Evolutionary conservation across 1,140 invertebrate genomes (phyloP).

Genomic region (Papilio dardanus): DNA sequence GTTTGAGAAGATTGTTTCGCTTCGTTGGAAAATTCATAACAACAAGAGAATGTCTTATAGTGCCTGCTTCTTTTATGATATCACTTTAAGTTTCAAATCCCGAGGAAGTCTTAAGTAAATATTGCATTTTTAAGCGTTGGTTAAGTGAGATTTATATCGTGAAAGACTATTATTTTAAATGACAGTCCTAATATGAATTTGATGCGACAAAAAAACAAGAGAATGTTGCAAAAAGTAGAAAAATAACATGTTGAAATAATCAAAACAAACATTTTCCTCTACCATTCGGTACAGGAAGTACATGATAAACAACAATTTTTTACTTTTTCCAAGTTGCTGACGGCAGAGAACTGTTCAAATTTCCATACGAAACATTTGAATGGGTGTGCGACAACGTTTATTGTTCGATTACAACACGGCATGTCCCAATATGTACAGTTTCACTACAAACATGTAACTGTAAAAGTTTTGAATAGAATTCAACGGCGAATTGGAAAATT

Average conservation of each 20-base stretch:
- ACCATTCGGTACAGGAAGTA: background rate
- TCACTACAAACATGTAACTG: background rate
- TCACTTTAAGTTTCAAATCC: background rate
- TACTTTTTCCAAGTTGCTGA: conserved; percentile 8
- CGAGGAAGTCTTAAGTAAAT: background rate
- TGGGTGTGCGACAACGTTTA: conserved; percentile 12
- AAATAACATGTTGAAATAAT: background rate
- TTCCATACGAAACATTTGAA: conserved; percentile 19
- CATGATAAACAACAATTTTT: background rate
- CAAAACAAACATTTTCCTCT: background rate
- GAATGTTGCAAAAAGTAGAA: background rate
- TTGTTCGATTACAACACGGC: conserved; percentile 10
- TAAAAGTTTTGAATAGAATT: background rate
- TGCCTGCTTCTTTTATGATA: background rate
- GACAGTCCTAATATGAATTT: background rate
- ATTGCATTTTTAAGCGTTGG: background rate
- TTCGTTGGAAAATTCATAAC: conserved; percentile 15
- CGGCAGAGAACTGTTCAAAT: conserved; percentile 13
- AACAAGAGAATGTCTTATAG: background rate
- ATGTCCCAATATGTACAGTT: conserved; percentile 4
- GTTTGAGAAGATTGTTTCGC: conserved; percentile 14
- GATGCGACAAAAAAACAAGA: no score
- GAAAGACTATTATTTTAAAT: background rate
- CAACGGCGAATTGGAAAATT: background rate
- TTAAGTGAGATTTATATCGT: background rate